Evolutionary conservation across 1,140 invertebrate genomes (phyloP), one percentile per base, ranked within the genome.

Genomic region (Thereuonema tuberculata): DNA sequence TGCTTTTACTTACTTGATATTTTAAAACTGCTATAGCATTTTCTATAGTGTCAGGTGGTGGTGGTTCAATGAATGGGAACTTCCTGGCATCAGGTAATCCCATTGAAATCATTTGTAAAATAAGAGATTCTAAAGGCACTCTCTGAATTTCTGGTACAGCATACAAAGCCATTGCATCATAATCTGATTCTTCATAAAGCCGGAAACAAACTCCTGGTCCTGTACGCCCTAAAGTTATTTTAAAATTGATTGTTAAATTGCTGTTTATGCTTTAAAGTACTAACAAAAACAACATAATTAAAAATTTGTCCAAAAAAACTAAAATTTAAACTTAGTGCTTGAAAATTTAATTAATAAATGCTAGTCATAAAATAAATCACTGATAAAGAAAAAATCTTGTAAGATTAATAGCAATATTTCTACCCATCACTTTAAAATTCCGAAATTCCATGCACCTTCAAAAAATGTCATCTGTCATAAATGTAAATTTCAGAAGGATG

Each of bases 41-140:
- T 72, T 98, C 93, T 56, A 99, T 81, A 50, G 80, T 86, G 46
- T 89, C 82, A 24, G 78, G 69, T 17, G 82, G 77, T 17, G 96
- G 96, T 25, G 87, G 78, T 75, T 99, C 95, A 46, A 99, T 82
- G 71, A 98, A 99, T 1, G 94, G 94, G 78, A 99, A 99, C 67
- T 86, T 83, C 37, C 89, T 76, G 12, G 88, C 85, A 77, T 97
- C 87, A 50, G 84, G 88, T 26, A 99, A 77, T 0, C 95, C 95
- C 79, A 99, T 85, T 0, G 93, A 84, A 46, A 96, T 84, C 90
- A 99, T 94, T 70, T 97, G 87, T 21, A 99, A 77, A 15, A 98
- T 71, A 9, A 98, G 76, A 0, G 89, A 89, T 68, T 98, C 93
- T 3, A 99, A 75, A 0, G 93, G 89, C 0, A 97, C 92, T 58